These are phyloP conservation scores for Calidris pygmaea DNA, from an alignment of 2,113 vertebrate genomes.

Conservation along the genomic window DNA sequence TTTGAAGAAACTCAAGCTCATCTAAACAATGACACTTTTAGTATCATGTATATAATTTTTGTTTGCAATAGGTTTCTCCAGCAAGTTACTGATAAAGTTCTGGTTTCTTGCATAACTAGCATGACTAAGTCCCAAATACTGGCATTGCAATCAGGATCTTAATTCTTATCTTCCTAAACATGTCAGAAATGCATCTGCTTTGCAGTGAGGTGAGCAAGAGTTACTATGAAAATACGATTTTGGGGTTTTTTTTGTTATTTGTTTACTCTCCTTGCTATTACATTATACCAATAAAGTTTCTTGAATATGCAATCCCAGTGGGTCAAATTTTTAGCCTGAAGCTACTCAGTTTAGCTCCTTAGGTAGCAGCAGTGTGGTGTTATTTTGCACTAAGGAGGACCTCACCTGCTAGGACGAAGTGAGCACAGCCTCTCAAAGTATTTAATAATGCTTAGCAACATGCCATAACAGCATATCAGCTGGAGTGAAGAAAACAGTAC, in stretches of 20 bases:
- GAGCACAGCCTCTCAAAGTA: neutral
- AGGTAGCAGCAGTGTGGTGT: neutral
- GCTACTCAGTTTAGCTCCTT: neutral
- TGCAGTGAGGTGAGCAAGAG: neutral
- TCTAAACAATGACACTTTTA: neutral
- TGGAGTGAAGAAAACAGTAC: neutral
- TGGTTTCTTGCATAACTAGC: neutral
- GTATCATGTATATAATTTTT: neutral
- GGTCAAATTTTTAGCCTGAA: neutral
- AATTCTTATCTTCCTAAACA: neutral
- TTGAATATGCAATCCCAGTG: neutral
- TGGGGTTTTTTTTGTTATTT: neutral
- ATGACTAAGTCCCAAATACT: neutral
- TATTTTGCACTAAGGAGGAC: neutral
- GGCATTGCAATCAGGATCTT: neutral
- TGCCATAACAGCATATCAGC: neutral
- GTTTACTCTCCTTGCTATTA: neutral
- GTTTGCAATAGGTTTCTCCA: neutral
- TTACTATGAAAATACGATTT: neutral
- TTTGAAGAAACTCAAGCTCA: neutral
- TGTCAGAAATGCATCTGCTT: neutral
- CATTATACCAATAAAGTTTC: neutral
- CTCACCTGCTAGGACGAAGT: neutral
- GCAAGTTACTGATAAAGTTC: neutral
- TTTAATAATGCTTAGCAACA: neutral